A percentile compares a stretch with the other conserved stretches of the same genome.
Conservation (phyloP, 2,113 vertebrate species). For the Centrocercus urophasianus region DNA sequence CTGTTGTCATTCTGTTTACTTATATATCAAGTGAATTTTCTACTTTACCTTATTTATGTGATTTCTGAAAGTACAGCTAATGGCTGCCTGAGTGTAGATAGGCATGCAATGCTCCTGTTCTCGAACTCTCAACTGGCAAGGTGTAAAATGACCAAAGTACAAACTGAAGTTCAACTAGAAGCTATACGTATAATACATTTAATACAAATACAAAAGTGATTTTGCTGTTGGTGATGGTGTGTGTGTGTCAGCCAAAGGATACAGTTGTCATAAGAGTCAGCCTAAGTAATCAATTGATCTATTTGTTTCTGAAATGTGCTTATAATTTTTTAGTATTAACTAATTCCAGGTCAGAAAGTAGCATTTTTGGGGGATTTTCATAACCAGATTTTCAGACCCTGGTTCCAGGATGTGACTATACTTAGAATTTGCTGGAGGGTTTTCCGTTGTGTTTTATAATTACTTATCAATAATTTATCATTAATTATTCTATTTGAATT, state of each 20-base stretch:
- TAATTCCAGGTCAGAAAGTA: neutral
- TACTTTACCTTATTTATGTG: neutral
- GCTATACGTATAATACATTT: neutral
- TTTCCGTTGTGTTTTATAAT: neutral
- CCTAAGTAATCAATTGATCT: neutral
- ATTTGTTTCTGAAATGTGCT: neutral
- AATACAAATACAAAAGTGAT: neutral
- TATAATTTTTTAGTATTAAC: neutral
- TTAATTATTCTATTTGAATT: conserved; percentile 22
- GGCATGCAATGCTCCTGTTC: neutral
- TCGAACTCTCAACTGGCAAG: neutral
- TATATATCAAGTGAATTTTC: neutral
- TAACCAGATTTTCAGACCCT: neutral
- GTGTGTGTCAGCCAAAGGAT: neutral
- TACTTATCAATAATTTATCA: conserved; percentile 5
- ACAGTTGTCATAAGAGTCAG: neutral
- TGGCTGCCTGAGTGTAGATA: accelerated
- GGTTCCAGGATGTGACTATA: neutral
- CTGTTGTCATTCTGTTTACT: neutral
- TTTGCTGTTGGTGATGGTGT: neutral
- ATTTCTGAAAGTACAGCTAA: neutral
- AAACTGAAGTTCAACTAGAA: neutral
- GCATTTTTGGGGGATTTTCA: neutral
- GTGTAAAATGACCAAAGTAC: neutral
- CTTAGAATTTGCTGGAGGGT: neutral